These are phyloP conservation scores for Diaphora mendica DNA, from an alignment of 2,888 invertebrate genomes.

Conservation along the genomic window DNA sequence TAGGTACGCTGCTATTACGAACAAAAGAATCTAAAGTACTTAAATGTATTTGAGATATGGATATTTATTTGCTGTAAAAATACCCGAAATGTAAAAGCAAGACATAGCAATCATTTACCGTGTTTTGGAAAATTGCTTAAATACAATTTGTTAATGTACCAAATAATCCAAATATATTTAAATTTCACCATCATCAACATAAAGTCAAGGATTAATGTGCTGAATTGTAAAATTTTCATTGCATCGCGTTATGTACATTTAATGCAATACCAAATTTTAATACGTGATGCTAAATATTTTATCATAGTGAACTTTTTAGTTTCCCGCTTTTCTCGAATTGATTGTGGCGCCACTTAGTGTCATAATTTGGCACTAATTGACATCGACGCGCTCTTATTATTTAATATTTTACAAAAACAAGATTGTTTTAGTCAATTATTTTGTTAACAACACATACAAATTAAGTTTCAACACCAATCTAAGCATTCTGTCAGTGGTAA, in stretches of 20 bases:
- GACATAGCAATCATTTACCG: background rate
- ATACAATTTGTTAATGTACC: background rate
- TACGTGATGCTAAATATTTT: slow-evolving; percentile 12
- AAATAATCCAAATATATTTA: background rate
- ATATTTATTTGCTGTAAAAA: background rate
- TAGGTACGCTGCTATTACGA: background rate
- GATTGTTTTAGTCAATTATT: slow-evolving; percentile 13
- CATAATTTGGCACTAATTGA: slow-evolving; percentile 60
- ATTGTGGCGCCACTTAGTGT: slow-evolving; percentile 60
- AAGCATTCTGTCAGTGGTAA: slow-evolving; percentile 16
- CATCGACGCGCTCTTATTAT: slow-evolving; percentile 59
- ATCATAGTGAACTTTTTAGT: slow-evolving; percentile 54
- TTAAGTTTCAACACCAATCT: slow-evolving; percentile 61
- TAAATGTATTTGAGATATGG: background rate
- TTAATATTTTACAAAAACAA: slow-evolving; percentile 39
- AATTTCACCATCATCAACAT: background rate
- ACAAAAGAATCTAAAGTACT: background rate
- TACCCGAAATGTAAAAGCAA: background rate
- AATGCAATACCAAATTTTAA: slow-evolving; percentile 19
- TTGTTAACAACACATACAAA: slow-evolving; percentile 16
- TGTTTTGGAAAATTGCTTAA: background rate
- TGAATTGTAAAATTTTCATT: background rate
- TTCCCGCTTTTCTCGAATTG: slow-evolving; percentile 69
- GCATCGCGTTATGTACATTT: slow-evolving; percentile 10
- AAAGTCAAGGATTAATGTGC: background rate